Conservation (phyloP, 2,113 vertebrate species). For the Murina feae region DNA sequence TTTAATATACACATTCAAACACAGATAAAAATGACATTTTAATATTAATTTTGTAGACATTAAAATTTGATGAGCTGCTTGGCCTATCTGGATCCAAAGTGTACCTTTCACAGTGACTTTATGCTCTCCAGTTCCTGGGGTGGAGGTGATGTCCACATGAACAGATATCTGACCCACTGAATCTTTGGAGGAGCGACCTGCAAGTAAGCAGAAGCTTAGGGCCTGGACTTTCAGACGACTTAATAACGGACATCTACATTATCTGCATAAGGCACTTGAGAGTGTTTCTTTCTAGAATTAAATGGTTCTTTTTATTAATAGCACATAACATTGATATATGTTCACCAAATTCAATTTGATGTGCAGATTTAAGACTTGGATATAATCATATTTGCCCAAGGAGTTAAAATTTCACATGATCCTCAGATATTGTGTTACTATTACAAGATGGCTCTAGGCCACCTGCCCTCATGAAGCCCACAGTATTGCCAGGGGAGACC, state of each 20-base stretch:
- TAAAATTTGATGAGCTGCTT: neutral
- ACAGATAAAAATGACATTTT: neutral
- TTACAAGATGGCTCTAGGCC: neutral
- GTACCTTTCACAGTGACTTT: conserved; percentile 97
- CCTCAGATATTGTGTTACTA: neutral
- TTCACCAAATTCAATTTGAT: neutral
- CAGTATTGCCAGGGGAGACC: neutral
- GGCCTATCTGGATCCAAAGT: neutral
- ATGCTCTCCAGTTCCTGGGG: conserved; percentile 95
- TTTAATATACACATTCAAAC: neutral
- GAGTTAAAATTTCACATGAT: neutral
- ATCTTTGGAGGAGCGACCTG: conserved; percentile 85
- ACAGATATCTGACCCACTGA: conserved; percentile 94
- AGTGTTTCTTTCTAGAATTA: neutral
- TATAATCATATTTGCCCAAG: neutral
- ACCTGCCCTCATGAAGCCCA: neutral
- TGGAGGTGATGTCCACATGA: conserved; percentile 92
- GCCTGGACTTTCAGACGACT: neutral
- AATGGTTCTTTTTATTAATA: neutral
- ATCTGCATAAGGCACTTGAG: neutral
- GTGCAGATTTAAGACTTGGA: neutral
- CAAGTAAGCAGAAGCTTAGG: conserved; percentile 17
- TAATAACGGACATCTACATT: neutral
- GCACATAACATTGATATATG: neutral
- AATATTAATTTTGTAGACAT: neutral